These are phyloP conservation scores for Ormyrus nitidulus DNA, from an alignment of 2,888 invertebrate genomes.

Conservation along the genomic window DNA sequence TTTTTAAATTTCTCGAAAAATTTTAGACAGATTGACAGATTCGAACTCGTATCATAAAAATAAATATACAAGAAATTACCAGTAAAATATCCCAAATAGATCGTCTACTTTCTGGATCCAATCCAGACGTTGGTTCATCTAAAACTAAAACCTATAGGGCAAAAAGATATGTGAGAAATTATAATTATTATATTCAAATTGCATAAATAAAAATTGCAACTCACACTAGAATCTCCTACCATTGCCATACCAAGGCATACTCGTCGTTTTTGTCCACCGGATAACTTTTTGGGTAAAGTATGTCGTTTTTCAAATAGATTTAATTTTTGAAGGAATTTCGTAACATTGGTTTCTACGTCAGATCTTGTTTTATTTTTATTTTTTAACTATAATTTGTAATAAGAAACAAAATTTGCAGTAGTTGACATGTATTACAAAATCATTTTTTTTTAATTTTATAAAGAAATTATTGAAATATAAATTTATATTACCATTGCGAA, in stretches of 20 bases:
- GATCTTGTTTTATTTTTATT: conserved; percentile 73
- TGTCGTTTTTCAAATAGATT: conserved; percentile 81
- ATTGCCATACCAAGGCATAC: conserved; percentile 89
- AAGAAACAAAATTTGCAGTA: too few relatives aligned
- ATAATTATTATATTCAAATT: too few relatives aligned
- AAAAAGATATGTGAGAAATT: too few relatives aligned
- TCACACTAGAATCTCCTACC: conserved; percentile 82
- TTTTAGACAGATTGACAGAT: too few relatives aligned
- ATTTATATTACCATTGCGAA: conserved; percentile 82
- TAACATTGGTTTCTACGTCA: conserved; percentile 77
- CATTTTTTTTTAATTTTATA: too few relatives aligned
- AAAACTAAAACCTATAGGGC: conserved; percentile 77
- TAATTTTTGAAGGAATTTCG: conserved; percentile 79
- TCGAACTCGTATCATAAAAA: too few relatives aligned
- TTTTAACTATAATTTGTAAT: conserved; percentile 78
- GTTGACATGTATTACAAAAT: too few relatives aligned
- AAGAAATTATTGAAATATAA: conserved; percentile 12
- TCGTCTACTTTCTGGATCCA: conserved; percentile 84
- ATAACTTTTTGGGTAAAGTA: conserved; percentile 80
- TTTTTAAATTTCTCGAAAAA: too few relatives aligned
- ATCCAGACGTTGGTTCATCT: conserved; percentile 90
- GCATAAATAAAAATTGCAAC: conserved; percentile 14
- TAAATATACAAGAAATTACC: too few relatives aligned
- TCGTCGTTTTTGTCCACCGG: conserved; percentile 93
- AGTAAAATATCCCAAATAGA: too few relatives aligned